Evolutionary conservation across 2,113 vertebrate genomes (phyloP).

Genomic region (Coptodon rendalli): DNA sequence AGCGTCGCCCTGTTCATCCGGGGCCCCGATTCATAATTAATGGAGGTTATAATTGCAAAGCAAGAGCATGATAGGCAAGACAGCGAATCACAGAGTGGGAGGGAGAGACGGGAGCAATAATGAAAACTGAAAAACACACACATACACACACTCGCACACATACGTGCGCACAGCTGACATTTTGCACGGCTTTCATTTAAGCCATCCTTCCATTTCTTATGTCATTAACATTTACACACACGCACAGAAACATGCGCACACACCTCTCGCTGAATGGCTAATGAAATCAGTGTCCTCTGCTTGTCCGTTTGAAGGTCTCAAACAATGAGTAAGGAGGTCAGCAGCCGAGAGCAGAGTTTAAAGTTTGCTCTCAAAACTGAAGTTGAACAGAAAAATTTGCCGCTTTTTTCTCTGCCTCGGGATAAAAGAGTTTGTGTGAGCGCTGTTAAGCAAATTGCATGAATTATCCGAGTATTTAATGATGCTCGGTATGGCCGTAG

Average conservation of each 20-base stretch:
- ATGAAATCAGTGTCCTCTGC: constrained; percentile 49
- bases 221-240: constrained; percentile 61
- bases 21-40: constrained; percentile 70
- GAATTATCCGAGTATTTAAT: not conserved
- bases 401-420: not conserved
- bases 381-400: not conserved
- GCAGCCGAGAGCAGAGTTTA: not conserved
- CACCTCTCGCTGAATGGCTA: not conserved
- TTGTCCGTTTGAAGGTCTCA: constrained; percentile 33
- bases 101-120: constrained; percentile 32
- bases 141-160: not conserved
- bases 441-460: not conserved
- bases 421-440: not conserved
- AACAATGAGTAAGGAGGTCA: not conserved
- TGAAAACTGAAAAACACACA: constrained; percentile 29
- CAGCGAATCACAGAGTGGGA: not conserved
- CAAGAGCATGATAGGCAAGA: constrained; percentile 32
- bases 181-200: constrained; percentile 50
- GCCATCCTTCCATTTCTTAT: constrained; percentile 32
- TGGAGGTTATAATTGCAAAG: constrained; percentile 66
- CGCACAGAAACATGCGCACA: constrained; percentile 3
- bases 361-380: constrained; percentile 1
- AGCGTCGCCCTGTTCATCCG: constrained; percentile 43
- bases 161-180: constrained; percentile 38
- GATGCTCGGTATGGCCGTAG: not conserved